Conservation (phyloP, 1,140 invertebrate genomes). For the Ostrea edulis region DNA sequence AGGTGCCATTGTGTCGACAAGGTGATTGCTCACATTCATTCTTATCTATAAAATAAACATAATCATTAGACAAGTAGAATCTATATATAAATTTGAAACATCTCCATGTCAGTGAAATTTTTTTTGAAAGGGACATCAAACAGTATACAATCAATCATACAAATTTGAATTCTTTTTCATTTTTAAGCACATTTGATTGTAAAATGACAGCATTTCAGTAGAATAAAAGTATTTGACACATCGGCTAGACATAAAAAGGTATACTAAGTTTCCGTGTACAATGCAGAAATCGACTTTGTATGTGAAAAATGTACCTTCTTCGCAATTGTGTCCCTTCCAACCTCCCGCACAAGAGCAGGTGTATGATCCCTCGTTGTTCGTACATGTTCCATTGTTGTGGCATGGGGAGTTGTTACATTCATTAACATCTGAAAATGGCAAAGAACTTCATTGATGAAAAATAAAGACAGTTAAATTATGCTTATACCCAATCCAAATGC, state of each 20-base stretch:
- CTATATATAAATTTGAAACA: not conserved
- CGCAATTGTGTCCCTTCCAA: constrained; percentile 94
- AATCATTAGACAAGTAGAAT: not conserved
- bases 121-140: too few species aligned
- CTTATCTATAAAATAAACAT: constrained; percentile 19
- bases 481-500: not conserved
- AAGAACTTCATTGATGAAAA: too few species aligned
- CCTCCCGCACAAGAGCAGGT: constrained; percentile 84
- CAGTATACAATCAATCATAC: too few species aligned
- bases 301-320: constrained; percentile 82
- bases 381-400: constrained; percentile 84
- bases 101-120: too few species aligned
- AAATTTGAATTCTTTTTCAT: too few species aligned
- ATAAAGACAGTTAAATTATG: not conserved
- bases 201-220: too few species aligned
- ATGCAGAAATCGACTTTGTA: not conserved
- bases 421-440: constrained; percentile 43
- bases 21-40: constrained; percentile 57
- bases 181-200: too few species aligned
- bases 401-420: constrained; percentile 67
- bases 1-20: constrained; percentile 56
- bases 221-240: too few species aligned
- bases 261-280: too few species aligned
- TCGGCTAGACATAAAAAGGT: too few species aligned
- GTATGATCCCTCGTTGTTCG: constrained; percentile 69